Conservation (phyloP, 2,113 vertebrate genomes). For the Scolopax mira region DNA sequence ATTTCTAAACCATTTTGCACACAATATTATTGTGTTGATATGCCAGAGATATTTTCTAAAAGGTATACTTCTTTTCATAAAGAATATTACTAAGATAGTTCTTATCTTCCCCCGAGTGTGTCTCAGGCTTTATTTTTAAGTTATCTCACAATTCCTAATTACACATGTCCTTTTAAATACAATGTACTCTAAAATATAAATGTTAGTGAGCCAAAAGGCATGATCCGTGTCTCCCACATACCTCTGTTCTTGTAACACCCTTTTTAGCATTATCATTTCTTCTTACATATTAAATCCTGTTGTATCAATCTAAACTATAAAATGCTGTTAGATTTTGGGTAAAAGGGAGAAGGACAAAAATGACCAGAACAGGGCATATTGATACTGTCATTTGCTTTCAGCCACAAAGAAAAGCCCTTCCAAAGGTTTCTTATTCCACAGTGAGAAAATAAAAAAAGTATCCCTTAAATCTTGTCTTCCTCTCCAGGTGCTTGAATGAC, state of each 20-base stretch:
- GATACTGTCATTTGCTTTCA: constrained; percentile 44
- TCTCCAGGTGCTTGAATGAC: constrained; percentile 51
- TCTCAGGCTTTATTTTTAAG: not conserved
- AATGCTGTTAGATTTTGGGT: not conserved
- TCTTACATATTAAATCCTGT: constrained; percentile 29
- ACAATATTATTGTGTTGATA: not conserved
- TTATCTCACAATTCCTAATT: constrained; percentile 1
- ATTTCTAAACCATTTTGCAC: not conserved
- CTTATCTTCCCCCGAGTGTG: not conserved
- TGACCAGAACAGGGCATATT: not conserved
- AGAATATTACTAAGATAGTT: not conserved
- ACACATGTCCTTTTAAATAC: constrained; percentile 5
- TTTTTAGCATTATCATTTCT: not conserved
- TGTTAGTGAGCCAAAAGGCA: constrained; percentile 23
- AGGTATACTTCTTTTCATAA: not conserved
- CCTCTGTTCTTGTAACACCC: not conserved
- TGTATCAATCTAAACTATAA: constrained; percentile 22
- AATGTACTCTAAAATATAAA: constrained; percentile 24
- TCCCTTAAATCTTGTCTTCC: constrained; percentile 44
- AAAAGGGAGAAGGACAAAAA: constrained; percentile 27
- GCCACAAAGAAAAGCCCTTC: constrained; percentile 48
- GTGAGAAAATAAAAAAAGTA: constrained; percentile 21
- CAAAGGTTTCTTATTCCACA: constrained; percentile 49
- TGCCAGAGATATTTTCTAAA: not conserved
- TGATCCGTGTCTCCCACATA: constrained; percentile 1